phyloP scores from a whole-genome alignment of 2,797 vertebrate genomes.

The Cebuella pygmaea region DNA sequence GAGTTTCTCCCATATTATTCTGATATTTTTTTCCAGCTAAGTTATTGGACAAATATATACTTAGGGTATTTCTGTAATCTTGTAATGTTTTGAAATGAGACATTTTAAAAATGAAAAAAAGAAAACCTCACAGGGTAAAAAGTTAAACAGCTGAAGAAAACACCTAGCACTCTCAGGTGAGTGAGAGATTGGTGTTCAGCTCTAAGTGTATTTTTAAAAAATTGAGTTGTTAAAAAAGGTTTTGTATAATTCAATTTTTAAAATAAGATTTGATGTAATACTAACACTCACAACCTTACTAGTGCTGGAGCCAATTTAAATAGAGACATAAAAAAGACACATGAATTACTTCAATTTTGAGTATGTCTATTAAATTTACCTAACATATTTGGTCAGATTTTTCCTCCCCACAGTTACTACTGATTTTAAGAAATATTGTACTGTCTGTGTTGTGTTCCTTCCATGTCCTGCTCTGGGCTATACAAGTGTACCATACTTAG shows the following conservation, averaged over 20 bases:
- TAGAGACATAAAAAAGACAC: background rate
- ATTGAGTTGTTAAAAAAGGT: constrained; percentile 33
- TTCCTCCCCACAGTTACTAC: background rate
- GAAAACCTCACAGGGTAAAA: constrained; percentile 24
- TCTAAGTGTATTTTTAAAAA: background rate
- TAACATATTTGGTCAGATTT: background rate
- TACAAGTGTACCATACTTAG: background rate
- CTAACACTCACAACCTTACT: background rate
- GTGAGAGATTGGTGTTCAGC: background rate
- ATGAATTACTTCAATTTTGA: background rate
- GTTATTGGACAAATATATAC: background rate
- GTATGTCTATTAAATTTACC: background rate
- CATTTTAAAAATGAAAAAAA: constrained; percentile 37
- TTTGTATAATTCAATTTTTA: constrained; percentile 27
- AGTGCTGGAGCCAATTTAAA: background rate
- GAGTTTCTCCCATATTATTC: background rate
- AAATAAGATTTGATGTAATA: constrained; percentile 16
- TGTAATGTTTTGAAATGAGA: constrained; percentile 38
- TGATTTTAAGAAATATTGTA: background rate
- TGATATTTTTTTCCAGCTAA: constrained; percentile 32
- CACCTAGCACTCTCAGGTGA: background rate
- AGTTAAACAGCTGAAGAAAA: constrained; percentile 10
- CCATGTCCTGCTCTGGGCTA: constrained; percentile 34
- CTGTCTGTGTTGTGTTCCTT: constrained; percentile 27
- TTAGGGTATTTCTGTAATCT: background rate